Percentiles rank a stretch among this genome's conserved stretches.
phyloP scores from a whole-genome alignment of 2,888 invertebrate genomes.

The Sinodicranocentrus sp. region DNA sequence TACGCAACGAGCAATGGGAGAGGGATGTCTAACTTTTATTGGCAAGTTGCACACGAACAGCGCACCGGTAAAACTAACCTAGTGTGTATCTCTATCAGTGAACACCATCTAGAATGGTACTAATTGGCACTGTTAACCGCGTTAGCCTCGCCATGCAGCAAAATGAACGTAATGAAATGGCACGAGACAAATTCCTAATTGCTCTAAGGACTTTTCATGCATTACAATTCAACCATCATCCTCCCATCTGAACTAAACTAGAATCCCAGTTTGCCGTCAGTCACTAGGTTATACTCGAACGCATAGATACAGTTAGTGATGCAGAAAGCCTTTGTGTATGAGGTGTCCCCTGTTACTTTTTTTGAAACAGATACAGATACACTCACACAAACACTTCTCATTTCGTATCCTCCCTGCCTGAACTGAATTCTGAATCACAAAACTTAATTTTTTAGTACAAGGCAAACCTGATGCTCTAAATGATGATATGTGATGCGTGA shows the following conservation, averaged over 20 bases:
- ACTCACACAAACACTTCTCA: background rate
- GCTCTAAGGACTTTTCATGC: background rate
- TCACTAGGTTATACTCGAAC: slow-evolving; percentile 2
- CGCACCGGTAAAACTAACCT: slow-evolving; percentile 16
- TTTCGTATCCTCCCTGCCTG: background rate
- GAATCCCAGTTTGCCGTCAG: slow-evolving; percentile 30
- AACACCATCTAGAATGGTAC: slow-evolving; percentile 19
- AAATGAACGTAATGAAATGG: slow-evolving; percentile 24
- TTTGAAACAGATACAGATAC: too few relatives aligned
- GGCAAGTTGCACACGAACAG: background rate
- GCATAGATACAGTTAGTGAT: background rate
- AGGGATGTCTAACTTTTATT: background rate
- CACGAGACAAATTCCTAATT: slow-evolving; percentile 53
- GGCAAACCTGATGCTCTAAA: slow-evolving; percentile 36
- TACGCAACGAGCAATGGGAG: background rate
- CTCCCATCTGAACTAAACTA: slow-evolving; percentile 1
- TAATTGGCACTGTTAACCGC: slow-evolving; percentile 25
- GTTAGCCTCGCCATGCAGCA: background rate
- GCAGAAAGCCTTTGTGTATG: too few relatives aligned
- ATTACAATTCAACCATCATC: slow-evolving; percentile 3
- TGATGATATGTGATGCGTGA: slow-evolving; percentile 43
- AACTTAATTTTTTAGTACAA: slow-evolving; percentile 53
- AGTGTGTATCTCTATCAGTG: too few relatives aligned
- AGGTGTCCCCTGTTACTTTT: too few relatives aligned
- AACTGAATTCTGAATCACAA: background rate